These are phyloP conservation scores for Catajapyx aquilonaris DNA, from an alignment of 1,140 invertebrate species.

Conservation along the genomic window DNA sequence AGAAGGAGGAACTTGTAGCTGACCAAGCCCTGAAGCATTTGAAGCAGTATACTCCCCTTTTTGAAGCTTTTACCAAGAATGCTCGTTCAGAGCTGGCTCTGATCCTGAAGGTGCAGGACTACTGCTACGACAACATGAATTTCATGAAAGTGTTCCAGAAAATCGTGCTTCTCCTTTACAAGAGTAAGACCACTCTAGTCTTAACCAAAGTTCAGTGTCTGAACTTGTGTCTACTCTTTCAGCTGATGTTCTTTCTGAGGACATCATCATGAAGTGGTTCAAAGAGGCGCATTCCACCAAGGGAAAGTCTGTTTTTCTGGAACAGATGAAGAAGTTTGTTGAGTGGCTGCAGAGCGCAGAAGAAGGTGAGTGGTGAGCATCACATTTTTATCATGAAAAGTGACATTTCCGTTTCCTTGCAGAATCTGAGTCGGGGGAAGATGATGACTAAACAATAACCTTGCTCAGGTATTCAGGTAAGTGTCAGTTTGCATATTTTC, in stretches of 20 bases:
- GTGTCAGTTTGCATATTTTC: too few relatives aligned
- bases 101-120: slow-evolving; percentile 82
- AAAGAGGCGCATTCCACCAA: slow-evolving; percentile 77
- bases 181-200: slow-evolving; percentile 59
- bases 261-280: slow-evolving; percentile 83
- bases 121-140: slow-evolving; percentile 96
- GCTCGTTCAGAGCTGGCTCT: slow-evolving; percentile 68
- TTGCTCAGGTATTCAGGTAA: too few relatives aligned
- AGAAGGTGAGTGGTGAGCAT: too few relatives aligned
- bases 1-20: slow-evolving; percentile 88
- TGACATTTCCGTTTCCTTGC: too few relatives aligned
- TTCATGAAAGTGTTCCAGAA: slow-evolving; percentile 98
- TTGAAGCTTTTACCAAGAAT: slow-evolving; percentile 63
- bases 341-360: slow-evolving; percentile 94
- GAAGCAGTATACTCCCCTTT: slow-evolving; percentile 58
- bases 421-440: too few relatives aligned
- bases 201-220: neutral
- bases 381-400: too few relatives aligned
- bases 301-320: slow-evolving; percentile 89
- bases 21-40: slow-evolving; percentile 85
- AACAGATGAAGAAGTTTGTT: slow-evolving; percentile 92
- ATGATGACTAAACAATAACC: too few relatives aligned
- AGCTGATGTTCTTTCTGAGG: slow-evolving; percentile 73
- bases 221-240: slow-evolving; percentile 14
- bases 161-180: slow-evolving; percentile 88